A percentile compares a stretch with the other conserved stretches of the same genome.
Conservation (phyloP, 2,888 invertebrate genomes). For the Neoascia interrupta region DNA sequence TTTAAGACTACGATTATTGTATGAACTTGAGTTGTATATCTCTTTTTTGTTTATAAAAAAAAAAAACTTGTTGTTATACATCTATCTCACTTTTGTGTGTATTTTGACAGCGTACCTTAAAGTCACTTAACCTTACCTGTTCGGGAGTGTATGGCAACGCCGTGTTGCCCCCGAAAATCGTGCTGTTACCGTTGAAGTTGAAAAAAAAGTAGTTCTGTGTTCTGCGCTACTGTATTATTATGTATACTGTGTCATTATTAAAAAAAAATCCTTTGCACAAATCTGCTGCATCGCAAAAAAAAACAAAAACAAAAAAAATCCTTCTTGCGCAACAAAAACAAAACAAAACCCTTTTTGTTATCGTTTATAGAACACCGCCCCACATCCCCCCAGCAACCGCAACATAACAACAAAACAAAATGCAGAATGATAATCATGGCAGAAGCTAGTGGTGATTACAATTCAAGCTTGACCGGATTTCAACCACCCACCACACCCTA, state of each 20-base stretch:
- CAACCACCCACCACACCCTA: conserved; percentile 48
- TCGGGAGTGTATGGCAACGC: conserved; percentile 7
- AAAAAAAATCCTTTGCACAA: conserved; percentile 43
- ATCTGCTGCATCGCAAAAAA: conserved; percentile 52
- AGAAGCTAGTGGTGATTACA: conserved; percentile 68
- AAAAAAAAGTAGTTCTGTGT: conserved; percentile 55
- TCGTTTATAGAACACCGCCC: conserved; percentile 69
- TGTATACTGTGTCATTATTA: conserved; percentile 65
- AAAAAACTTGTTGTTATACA: conserved; percentile 57
- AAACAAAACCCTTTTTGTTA: conserved; percentile 56
- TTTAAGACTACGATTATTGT: too few relatives aligned
- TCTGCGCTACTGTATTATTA: conserved; percentile 68
- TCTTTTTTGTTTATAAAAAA: conserved; percentile 44
- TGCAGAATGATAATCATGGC: conserved; percentile 69
- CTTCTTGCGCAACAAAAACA: conserved; percentile 7
- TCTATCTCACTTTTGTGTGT: conserved; percentile 51
- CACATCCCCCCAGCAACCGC: too few relatives aligned
- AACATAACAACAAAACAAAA: conserved; percentile 65
- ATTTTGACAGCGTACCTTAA: conserved; percentile 31
- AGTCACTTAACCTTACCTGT: conserved; percentile 5
- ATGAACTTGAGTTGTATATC: too few relatives aligned
- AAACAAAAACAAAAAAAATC: conserved; percentile 41
- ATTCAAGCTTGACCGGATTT: conserved; percentile 63
- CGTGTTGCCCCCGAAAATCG: conserved; percentile 21
- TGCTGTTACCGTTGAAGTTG: conserved; percentile 16